Conservation (phyloP, 1,140 invertebrate genomes). For the Drosophila navojoa region DNA sequence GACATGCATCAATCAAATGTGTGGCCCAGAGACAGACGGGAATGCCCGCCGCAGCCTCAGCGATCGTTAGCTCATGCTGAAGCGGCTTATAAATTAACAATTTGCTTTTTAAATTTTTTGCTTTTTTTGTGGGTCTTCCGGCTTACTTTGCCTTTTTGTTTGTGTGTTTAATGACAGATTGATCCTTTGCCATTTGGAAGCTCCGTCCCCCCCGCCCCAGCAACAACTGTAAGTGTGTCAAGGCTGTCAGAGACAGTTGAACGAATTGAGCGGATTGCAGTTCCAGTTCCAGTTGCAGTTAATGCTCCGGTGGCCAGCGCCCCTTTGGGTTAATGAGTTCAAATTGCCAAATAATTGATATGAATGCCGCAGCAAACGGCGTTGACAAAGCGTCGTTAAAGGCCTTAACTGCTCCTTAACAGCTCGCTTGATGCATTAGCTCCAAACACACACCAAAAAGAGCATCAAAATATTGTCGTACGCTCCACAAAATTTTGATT, state of each 20-base stretch:
- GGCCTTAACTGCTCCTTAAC: conserved; percentile 37
- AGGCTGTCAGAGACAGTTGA: conserved; percentile 53
- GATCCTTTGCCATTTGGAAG: conserved; percentile 50
- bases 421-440: conserved; percentile 44
- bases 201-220: neutral
- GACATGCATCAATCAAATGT: conserved; percentile 53
- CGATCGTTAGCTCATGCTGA: conserved; percentile 27
- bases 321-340: conserved; percentile 45
- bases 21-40: neutral
- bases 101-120: conserved; percentile 5
- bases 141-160: conserved; percentile 4
- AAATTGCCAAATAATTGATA: conserved; percentile 78
- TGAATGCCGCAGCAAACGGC: conserved; percentile 49
- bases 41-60: conserved; percentile 1
- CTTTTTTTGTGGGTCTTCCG: conserved; percentile 10
- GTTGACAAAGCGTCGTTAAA: conserved; percentile 38
- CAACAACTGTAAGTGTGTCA: conserved; percentile 54
- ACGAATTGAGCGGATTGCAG: conserved; percentile 57
- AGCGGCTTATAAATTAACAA: conserved; percentile 11
- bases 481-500: conserved; percentile 55
- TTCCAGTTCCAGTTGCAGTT: conserved; percentile 26
- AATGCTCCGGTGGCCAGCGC: conserved; percentile 32
- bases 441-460: conserved; percentile 5
- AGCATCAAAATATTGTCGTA: conserved; percentile 37
- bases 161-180: conserved; percentile 29